Evolutionary conservation across 2,113 vertebrate species (phyloP).

Genomic region (Labeo catla): DNA sequence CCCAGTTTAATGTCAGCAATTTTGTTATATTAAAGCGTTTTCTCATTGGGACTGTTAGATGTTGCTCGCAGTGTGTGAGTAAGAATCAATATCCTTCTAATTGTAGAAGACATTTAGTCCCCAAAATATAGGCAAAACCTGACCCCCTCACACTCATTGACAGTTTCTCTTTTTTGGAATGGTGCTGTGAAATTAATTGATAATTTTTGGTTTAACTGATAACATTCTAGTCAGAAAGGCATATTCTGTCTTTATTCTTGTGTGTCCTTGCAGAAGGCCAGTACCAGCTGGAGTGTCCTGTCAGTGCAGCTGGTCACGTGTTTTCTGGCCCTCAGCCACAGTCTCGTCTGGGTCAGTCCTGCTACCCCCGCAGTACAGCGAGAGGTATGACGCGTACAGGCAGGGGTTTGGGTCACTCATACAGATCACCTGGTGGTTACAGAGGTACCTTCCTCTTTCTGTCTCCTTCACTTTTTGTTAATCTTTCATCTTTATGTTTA

Average conservation of each 20-base stretch:
- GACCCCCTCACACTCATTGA: no score
- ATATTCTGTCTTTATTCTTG: neutral
- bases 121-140: neutral
- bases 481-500: neutral
- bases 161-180: no score
- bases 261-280: constrained; percentile 61
- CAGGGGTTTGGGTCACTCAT: constrained; percentile 77
- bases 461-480: neutral
- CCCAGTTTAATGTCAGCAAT: no score
- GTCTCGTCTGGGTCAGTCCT: constrained; percentile 79
- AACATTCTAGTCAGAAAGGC: no score
- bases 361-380: constrained; percentile 79
- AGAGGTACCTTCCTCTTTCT: constrained; percentile 76
- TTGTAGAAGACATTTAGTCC: neutral
- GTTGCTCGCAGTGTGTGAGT: no score
- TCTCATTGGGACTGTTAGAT: no score
- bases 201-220: no score
- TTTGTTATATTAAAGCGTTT: no score
- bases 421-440: constrained; percentile 80
- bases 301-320: constrained; percentile 79
- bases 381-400: constrained; percentile 84
- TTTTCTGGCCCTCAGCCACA: constrained; percentile 78
- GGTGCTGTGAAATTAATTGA: no score
- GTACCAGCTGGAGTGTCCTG: constrained; percentile 79
- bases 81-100: neutral